Evolutionary conservation across 2,888 invertebrate genomes (phyloP).

Genomic region (Branchellion lobata): DNA sequence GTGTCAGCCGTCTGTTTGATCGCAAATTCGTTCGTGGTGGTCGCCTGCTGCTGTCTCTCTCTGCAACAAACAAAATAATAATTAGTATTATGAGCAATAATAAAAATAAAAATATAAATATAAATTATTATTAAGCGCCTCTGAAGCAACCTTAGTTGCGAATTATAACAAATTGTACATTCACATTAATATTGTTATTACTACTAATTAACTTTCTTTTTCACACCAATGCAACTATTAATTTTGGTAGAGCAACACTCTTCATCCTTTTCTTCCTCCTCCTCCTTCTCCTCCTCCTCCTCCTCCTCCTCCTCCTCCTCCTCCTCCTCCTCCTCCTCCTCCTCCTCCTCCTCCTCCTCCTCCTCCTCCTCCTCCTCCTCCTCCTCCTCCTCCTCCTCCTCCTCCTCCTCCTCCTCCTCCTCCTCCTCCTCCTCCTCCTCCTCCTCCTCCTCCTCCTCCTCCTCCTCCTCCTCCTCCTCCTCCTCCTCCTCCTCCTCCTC

Average conservation of each 20-base stretch:
- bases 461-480: conserved; percentile 34
- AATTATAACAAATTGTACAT: no score
- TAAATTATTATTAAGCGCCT: no score
- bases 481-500: conserved; percentile 32
- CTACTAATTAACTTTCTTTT: no score
- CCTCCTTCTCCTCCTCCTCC: neutral
- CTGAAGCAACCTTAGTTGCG: no score
- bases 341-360: conserved; percentile 32
- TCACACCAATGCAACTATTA: conserved; percentile 69
- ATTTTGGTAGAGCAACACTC: no score
- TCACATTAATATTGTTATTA: no score
- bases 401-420: conserved; percentile 5
- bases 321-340: conserved; percentile 19
- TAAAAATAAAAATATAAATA: no score
- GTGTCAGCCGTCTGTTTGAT: conserved; percentile 39
- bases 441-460: conserved; percentile 18
- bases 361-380: conserved; percentile 22
- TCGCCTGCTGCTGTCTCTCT: conserved; percentile 19
- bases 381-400: neutral
- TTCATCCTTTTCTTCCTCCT: neutral
- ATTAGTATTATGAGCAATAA: no score
- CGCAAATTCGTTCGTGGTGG: conserved; percentile 15
- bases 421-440: conserved; percentile 16
- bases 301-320: conserved; percentile 21
- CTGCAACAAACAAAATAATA: neutral